These are phyloP conservation scores for Aphaenogaster ashmeadi DNA, from an alignment of 1,140 invertebrate species.

Conservation along the genomic window DNA sequence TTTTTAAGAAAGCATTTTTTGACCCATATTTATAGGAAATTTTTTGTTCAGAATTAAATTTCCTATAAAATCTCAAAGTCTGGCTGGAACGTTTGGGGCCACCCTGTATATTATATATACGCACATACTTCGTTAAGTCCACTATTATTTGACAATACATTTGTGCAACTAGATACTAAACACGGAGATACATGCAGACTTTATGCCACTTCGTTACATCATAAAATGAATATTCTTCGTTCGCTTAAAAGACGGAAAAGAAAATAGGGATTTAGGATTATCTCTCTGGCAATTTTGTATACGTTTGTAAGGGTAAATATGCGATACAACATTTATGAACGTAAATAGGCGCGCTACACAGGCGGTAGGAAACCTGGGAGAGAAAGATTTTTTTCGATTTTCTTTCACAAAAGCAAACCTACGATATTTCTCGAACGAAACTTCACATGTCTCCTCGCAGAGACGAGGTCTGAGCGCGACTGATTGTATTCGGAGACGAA, in stretches of 20 bases:
- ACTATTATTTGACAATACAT: slow-evolving; percentile 20
- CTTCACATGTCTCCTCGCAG: neutral
- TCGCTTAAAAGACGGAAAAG: neutral
- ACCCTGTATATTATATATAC: neutral
- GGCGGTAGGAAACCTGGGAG: neutral
- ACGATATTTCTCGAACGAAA: slow-evolving; percentile 1
- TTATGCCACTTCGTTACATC: neutral
- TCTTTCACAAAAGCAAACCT: neutral
- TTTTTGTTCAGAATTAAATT: no score
- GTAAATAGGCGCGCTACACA: neutral
- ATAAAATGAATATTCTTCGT: neutral
- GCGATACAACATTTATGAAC: neutral
- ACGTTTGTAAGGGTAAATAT: neutral
- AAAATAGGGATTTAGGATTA: neutral
- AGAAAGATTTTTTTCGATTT: neutral
- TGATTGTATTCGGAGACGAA: slow-evolving; percentile 59
- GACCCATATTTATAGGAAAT: no score
- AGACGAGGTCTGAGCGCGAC: slow-evolving; percentile 30
- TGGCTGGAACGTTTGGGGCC: no score
- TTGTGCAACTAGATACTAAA: neutral
- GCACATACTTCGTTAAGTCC: neutral
- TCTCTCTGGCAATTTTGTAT: neutral
- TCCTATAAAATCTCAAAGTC: no score
- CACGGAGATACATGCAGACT: neutral
- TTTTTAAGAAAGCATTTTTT: no score